Conservation (phyloP, 2,888 invertebrate genomes). For the Deroplatys truncata region DNA sequence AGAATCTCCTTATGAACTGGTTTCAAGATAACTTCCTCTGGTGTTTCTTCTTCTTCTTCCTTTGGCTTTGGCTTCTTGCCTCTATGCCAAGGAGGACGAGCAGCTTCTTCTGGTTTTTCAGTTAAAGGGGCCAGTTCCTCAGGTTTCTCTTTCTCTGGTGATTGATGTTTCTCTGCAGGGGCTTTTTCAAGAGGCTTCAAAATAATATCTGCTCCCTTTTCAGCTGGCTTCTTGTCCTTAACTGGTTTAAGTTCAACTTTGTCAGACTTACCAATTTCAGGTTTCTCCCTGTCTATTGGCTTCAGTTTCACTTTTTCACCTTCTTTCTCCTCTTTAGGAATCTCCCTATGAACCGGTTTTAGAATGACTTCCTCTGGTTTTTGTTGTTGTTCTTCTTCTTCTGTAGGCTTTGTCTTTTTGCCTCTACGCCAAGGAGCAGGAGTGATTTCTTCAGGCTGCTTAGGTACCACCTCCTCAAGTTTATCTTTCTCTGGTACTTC, state of each 20-base stretch:
- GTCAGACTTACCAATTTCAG: conserved; percentile 25
- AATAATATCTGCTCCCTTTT: conserved; percentile 10
- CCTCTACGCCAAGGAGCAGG: conserved; percentile 36
- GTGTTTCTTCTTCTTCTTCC: conserved; percentile 27
- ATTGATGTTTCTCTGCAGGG: background rate
- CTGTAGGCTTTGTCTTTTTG: conserved; percentile 32
- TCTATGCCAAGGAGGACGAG: conserved; percentile 35
- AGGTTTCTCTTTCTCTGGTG: background rate
- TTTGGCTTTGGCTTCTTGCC: conserved; percentile 33
- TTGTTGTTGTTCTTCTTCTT: conserved; percentile 3
- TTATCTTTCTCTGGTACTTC: conserved; percentile 45
- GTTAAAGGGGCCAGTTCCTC: background rate
- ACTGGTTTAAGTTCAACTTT: conserved; percentile 29
- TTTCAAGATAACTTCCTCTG: conserved; percentile 36
- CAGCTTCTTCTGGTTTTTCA: too few species aligned
- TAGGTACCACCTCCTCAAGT: background rate
- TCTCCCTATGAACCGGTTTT: conserved; percentile 35
- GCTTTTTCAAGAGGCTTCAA: conserved; percentile 9
- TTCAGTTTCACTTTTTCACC: conserved; percentile 25
- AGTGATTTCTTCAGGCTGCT: conserved; percentile 27
- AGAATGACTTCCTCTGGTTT: conserved; percentile 35
- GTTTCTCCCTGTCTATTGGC: conserved; percentile 21
- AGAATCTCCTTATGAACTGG: conserved; percentile 32
- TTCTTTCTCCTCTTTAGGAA: conserved; percentile 25
- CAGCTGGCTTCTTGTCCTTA: conserved; percentile 19